Evolutionary conservation across 2,888 invertebrate species (phyloP), one percentile per base, ranked within the genome.

Genomic region (Axea sp.): DNA sequence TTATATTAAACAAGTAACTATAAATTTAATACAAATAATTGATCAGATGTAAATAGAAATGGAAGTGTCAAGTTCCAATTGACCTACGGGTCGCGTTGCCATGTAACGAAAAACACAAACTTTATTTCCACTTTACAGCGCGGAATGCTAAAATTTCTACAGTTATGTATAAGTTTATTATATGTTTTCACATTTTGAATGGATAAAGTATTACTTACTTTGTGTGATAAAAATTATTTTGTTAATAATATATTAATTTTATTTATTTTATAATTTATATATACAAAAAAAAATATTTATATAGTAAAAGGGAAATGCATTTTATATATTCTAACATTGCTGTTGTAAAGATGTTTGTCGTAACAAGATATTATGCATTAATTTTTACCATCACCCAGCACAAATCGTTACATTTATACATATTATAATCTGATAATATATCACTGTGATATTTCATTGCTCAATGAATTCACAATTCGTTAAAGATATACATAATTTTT

Each of bases 21-120:
- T n/a, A 11, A 55, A 55, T 55, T 55, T 31, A 55, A 8, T 55
- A n/a, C 39, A 41, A 37, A 19, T 39, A 30, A 8, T 5, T 22
- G 12, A 35, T 28, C 24, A 43, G 4, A 45, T 8, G 17, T 37
- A 28, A 37, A 59, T 8, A 47, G 31, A 17, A 35, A 35, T 35
- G 35, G 35, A 26, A 35, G 30, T 47, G n/a, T 11, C 24, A 47
- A 35, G 15, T 37, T 49, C 3, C 37, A 28, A 17, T 17, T 22
- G 9, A 37, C 19, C 30, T 3, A 12, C 14, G 24, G 11, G 33
- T n/a, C 11, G 26, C 26, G 64, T 64, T 64, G 64, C 64, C 49
- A 43, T 35, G 64, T 14, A 53, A 64, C 64, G 19, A 1, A 12
- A 9, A 35, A 12, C 30, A 22, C 39, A 53, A 64, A 64, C 64